Percentiles rank a stretch among this genome's conserved stretches.
Evolutionary conservation across 2,113 vertebrate species (phyloP).

Genomic region (Hiodon alosoides): DNA sequence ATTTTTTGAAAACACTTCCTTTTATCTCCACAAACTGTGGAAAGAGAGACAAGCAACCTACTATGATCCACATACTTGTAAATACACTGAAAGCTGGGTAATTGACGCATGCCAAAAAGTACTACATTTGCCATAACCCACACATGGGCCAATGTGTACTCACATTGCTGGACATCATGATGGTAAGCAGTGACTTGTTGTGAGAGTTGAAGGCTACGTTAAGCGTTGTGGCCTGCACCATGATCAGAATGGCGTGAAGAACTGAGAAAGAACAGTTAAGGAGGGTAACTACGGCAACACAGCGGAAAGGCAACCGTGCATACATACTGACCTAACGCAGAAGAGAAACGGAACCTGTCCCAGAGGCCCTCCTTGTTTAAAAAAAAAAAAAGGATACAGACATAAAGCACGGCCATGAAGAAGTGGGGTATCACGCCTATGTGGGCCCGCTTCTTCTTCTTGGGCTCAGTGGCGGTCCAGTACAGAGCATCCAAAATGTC

Average conservation of each 20-base stretch:
- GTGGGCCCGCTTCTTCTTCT: slow-evolving; percentile 86
- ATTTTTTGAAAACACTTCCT: slow-evolving; percentile 99
- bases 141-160: slow-evolving; percentile 40
- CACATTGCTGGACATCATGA: slow-evolving; percentile 99
- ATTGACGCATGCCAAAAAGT: too few species aligned
- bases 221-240: slow-evolving; percentile 96
- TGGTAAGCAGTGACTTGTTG: slow-evolving; percentile 97
- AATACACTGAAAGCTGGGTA: not conserved
- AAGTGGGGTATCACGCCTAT: slow-evolving; percentile 95
- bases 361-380: not conserved
- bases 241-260: slow-evolving; percentile 91
- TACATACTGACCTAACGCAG: not conserved
- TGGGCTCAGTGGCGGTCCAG: slow-evolving; percentile 97
- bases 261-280: slow-evolving; percentile 73
- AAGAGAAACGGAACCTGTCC: not conserved
- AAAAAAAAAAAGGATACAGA: slow-evolving; percentile 91
- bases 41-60: slow-evolving; percentile 37
- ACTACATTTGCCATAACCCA: too few species aligned
- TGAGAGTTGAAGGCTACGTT: slow-evolving; percentile 98
- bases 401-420: slow-evolving; percentile 91
- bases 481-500: slow-evolving; percentile 96
- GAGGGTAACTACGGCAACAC: slow-evolving; percentile 47
- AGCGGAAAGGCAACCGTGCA: too few species aligned
- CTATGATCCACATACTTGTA: slow-evolving; percentile 15
- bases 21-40: slow-evolving; percentile 97